These are phyloP conservation scores for Embiotoca jacksoni DNA, from an alignment of 2,113 vertebrate species.

Conservation along the genomic window DNA sequence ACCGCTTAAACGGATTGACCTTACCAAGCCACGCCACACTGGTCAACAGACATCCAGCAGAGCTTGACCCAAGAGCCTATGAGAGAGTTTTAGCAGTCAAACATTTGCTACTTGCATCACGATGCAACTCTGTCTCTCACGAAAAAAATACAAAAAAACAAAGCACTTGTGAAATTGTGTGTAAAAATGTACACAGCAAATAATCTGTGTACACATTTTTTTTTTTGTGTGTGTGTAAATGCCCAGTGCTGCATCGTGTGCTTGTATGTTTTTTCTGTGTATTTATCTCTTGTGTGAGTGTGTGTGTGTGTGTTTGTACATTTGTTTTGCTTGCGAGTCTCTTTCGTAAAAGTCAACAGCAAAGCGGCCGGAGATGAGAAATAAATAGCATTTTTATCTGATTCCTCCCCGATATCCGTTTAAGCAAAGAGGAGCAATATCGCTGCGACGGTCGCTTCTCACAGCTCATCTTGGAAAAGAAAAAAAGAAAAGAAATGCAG, in stretches of 20 bases:
- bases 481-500: slow-evolving; percentile 17
- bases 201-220: too few species aligned
- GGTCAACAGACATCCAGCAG: slow-evolving; percentile 34
- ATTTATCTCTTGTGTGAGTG: not conserved
- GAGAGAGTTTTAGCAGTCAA: not conserved
- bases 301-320: not conserved
- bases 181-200: not conserved
- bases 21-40: slow-evolving; percentile 48
- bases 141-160: not conserved
- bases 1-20: slow-evolving; percentile 70
- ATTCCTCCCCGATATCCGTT: slow-evolving; percentile 59
- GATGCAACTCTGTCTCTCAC: not conserved
- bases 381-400: slow-evolving; percentile 74
- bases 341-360: not conserved
- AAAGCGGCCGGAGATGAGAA: slow-evolving; percentile 51
- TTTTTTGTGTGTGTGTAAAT: too few species aligned
- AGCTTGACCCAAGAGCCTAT: slow-evolving; percentile 32
- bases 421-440: slow-evolving; percentile 60
- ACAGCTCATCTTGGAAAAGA: not conserved
- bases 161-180: not conserved
- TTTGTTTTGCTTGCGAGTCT: not conserved
- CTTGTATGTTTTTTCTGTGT: not conserved
- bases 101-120: slow-evolving; percentile 27
- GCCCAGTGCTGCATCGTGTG: not conserved
- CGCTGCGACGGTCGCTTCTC: not conserved